Conservation (phyloP, 1,140 invertebrate genomes). For the Ostrea edulis region DNA sequence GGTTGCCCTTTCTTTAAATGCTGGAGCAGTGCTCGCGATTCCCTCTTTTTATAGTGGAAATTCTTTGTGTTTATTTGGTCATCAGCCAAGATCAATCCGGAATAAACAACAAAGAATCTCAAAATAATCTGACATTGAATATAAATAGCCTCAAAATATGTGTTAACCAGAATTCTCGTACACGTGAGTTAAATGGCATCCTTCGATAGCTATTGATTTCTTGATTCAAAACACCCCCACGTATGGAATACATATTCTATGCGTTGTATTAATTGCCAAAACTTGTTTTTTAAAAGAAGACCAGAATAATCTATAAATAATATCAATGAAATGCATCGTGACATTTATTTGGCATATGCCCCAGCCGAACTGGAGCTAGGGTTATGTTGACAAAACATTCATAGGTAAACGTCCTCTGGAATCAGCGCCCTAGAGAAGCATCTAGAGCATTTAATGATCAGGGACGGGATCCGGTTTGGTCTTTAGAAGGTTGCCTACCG, state of each 20-base stretch:
- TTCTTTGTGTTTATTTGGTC: background rate
- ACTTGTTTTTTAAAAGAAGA: background rate
- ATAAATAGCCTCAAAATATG: background rate
- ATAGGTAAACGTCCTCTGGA: background rate
- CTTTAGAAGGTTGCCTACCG: too few species aligned
- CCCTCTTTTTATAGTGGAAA: background rate
- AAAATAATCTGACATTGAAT: background rate
- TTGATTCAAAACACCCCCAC: background rate
- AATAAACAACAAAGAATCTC: background rate
- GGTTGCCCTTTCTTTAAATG: background rate
- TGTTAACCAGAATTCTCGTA: background rate
- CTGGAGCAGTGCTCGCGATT: background rate
- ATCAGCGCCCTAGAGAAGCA: background rate
- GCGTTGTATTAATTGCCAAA: background rate
- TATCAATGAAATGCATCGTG: background rate
- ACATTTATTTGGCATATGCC: background rate
- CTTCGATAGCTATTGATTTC: background rate
- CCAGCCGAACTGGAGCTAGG: background rate
- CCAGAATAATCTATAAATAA: background rate
- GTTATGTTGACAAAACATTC: background rate
- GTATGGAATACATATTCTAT: too few species aligned
- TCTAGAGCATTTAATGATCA: too few species aligned
- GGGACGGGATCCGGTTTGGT: too few species aligned
- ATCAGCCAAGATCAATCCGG: background rate
- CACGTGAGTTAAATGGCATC: background rate